Evolutionary conservation across 2,113 vertebrate species (phyloP), one percentile per base, ranked within the genome.

Genomic region (Dasyurus viverrinus): DNA sequence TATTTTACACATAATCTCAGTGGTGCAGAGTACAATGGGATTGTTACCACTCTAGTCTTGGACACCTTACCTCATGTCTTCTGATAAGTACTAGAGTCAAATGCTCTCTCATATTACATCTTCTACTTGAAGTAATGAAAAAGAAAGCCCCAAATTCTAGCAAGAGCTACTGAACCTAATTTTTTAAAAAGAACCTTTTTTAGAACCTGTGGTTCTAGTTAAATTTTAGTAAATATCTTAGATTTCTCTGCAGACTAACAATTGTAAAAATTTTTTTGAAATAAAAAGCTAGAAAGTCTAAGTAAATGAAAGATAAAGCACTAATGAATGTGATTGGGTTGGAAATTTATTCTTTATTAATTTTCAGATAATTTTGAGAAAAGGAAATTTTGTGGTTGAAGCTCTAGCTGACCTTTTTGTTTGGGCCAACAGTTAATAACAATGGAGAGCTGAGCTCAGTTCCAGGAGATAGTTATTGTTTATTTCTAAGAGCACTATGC

Each of bases 341-440:
- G 48, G 46, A 22, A 42, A 60, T 90, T 91, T 93, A 16, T 8
- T 48, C 14, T 0, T 1, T 94, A 10, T 90, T 53, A 53, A 57
- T 92, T 97, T 54, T 89, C 52, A 54, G 16, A 55, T 57, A 6
- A 54, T 92, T 91, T 2, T 1, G 14, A 54, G 25, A 36, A 46
- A 54, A 92, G 47, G 68, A n/a, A 8, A 25, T 52, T 95, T 94
- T 89, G 53, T 84, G 60, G 50, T 25, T n/a, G 93, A 96, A 92
- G 90, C 27, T 0, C 27, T 3, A 54, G 25, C 26, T 89, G 55
- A 0, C 11, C 23, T 90, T 10, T 89, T 55, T 91, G 53, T 54
- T 90, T 53, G 8, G 48, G 46, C 30, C 7, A 0, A n/a, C 36
- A 8, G 3, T 46, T 76, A 68, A 16, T 90, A 53, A n/a, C 16